Percentiles rank a stretch among this genome's conserved stretches.
phyloP scores from a whole-genome alignment of 2,888 invertebrate genomes.

The Anaspis maculata region DNA sequence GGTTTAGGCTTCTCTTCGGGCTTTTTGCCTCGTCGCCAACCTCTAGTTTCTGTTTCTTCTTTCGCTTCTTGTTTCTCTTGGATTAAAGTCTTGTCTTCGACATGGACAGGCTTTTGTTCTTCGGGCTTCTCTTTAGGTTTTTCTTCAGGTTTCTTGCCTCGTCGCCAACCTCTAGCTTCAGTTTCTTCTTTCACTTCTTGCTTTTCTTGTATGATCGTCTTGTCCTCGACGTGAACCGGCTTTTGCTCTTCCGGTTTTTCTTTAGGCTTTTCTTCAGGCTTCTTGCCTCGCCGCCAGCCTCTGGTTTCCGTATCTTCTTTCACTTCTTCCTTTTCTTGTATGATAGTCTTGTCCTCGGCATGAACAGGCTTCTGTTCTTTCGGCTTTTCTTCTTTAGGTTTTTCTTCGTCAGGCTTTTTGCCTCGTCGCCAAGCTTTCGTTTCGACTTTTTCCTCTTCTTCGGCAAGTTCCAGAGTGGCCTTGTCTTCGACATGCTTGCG shows the following conservation, averaged over 20 bases:
- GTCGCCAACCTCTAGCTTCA: conserved; percentile 18
- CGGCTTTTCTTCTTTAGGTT: conserved; percentile 9
- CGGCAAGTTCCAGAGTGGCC: conserved; percentile 26
- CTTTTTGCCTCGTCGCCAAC: conserved; percentile 21
- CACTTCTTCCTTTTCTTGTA: conserved; percentile 4
- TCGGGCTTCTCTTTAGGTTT: no score
- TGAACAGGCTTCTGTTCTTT: no score
- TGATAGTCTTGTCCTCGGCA: conserved; percentile 5
- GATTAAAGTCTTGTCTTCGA: conserved; percentile 13
- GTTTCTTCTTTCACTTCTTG: conserved; percentile 29
- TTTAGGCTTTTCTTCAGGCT: no score
- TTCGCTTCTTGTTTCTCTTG: conserved; percentile 36
- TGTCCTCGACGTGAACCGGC: conserved; percentile 9
- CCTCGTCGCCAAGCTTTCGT: no score
- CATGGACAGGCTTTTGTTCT: no score
- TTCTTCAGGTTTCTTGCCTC: conserved; percentile 13
- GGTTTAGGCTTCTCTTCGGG: conserved; percentile 3
- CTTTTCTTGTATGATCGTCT: conserved; percentile 24
- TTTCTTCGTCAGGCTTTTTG: conserved; percentile 26
- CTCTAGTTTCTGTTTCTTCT: conserved; percentile 8
- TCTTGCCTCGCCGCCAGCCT: conserved; percentile 22
- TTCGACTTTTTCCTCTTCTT: conserved; percentile 18
- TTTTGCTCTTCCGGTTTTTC: no score
- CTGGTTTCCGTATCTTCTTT: conserved; percentile 1
- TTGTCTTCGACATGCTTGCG: conserved; percentile 10